A percentile compares a stretch with the other conserved stretches of the same genome.
Evolutionary conservation across 2,113 vertebrate genomes (phyloP).

Genomic region (Xerus inauris): DNA sequence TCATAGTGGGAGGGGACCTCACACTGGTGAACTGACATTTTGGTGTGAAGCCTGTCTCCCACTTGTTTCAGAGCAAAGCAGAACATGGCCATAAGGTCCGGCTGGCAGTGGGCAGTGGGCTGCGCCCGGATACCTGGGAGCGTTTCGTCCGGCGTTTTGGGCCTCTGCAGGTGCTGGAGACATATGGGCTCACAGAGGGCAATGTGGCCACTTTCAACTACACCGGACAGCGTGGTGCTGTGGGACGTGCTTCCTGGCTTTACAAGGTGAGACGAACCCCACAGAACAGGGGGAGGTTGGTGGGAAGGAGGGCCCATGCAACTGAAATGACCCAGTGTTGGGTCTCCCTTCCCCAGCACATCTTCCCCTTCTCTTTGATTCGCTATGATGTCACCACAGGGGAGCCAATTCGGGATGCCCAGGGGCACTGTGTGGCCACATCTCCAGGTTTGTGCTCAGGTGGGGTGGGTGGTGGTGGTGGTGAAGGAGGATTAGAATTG

Average conservation of each 20-base stretch:
- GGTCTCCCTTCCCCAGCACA: slow-evolving; percentile 81
- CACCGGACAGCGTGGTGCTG: slow-evolving; percentile 87
- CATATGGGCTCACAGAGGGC: slow-evolving; percentile 92
- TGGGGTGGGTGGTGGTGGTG: accelerated
- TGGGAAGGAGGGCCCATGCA: accelerated
- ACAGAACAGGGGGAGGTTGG: accelerated
- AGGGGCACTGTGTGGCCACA: slow-evolving; percentile 78
- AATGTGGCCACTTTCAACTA: slow-evolving; percentile 94
- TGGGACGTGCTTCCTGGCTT: slow-evolving; percentile 92
- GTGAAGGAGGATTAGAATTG: neutral
- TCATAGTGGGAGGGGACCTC: neutral
- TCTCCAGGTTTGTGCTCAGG: slow-evolving; percentile 63
- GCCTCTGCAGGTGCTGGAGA: slow-evolving; percentile 88
- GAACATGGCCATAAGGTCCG: slow-evolving; percentile 85
- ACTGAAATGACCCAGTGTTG: neutral
- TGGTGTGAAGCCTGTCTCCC: neutral
- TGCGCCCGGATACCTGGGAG: slow-evolving; percentile 90
- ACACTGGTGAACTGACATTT: accelerated
- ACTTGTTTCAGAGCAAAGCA: slow-evolving; percentile 16
- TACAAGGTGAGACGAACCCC: slow-evolving; percentile 83
- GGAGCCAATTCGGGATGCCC: slow-evolving; percentile 42
- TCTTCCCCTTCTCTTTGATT: slow-evolving; percentile 91
- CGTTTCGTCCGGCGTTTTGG: slow-evolving; percentile 89
- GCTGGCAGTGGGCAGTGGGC: slow-evolving; percentile 85
- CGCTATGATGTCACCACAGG: slow-evolving; percentile 87